Evolutionary conservation across 2,113 vertebrate species (phyloP).

Genomic region (Melospiza melodia): DNA sequence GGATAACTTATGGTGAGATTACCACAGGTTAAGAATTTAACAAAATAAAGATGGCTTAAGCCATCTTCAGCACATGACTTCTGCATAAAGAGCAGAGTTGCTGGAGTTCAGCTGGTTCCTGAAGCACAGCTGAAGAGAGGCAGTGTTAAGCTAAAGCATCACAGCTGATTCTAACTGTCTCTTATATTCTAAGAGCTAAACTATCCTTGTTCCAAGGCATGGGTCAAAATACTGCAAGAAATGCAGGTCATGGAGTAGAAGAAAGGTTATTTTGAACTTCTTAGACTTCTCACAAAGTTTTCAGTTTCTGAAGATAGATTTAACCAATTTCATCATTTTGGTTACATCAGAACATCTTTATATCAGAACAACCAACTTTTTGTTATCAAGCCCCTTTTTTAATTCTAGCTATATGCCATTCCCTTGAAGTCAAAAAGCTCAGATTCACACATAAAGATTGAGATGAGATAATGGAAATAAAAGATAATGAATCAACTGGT

Average conservation of each 20-base stretch:
- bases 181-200: not conserved
- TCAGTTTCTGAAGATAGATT: not conserved
- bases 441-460: slow-evolving; percentile 1
- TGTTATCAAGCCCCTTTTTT: not conserved
- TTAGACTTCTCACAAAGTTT: not conserved
- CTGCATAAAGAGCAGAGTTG: not conserved
- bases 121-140: not conserved
- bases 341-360: not conserved
- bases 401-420: not conserved
- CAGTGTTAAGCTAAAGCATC: not conserved
- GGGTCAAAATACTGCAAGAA: not conserved
- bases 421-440: not conserved
- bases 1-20: not conserved
- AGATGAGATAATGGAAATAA: slow-evolving; percentile 27
- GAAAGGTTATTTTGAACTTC: not conserved
- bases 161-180: not conserved
- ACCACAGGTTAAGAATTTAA: not conserved
- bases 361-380: not conserved
- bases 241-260: not conserved
- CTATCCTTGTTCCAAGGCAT: not conserved
- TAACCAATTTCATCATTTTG: not conserved
- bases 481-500: not conserved
- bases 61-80: not conserved
- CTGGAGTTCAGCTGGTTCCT: not conserved
- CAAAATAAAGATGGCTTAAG: not conserved